Evolutionary conservation across 2,888 invertebrate genomes (phyloP), one percentile per base, ranked within the genome.

Genomic region (Campopleginae sp.): DNA sequence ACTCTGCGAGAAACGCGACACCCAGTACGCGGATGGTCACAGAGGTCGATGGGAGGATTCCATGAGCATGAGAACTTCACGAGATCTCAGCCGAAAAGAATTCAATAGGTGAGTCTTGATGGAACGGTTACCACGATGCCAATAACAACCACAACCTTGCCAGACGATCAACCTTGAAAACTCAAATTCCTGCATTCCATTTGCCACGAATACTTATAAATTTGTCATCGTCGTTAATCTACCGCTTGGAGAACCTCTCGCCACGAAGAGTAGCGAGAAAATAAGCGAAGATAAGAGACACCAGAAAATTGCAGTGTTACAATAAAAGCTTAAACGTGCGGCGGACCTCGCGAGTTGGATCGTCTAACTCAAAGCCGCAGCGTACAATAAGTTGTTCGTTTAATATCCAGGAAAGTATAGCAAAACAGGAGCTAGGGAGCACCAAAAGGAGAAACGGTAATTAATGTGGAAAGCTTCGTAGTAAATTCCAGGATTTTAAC

Each of bases 1-100:
- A n/a, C 31, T 80, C 54, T 14, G 14, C 66, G 65, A 66, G 70
- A n/a, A 51, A 46, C 61, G 58, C 66, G 80, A 81, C 84, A 81
- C 77, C 80, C 72, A 44, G 68, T 68, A 74, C 86, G 78, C 72
- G 78, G 86, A 88, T 86, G 87, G 81, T 86, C 87, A 87, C 85
- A 76, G 85, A 85, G 87, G 84, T 89, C 87, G 81, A 77, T 51
- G 44, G 46, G 42, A 19, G 51, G 74, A 76, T 27, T 4, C 23
- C 19, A 23, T 54, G 23, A 12, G 54, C 12, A 54, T 12, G 23
- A 23, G 19, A 54, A 27, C 5, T 23, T 54, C 54, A 54, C 23
- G 54, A 58, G 58, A 0, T 23, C 23, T 12, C 12, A 58, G 58
- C 58, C 5, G 6, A 58, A 14, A n/a, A n/a, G n/a, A 1, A 4